Percentiles rank a stretch among this genome's conserved stretches.
Evolutionary conservation across 2,113 vertebrate genomes (phyloP).

Genomic region (Colaptes auratus): DNA sequence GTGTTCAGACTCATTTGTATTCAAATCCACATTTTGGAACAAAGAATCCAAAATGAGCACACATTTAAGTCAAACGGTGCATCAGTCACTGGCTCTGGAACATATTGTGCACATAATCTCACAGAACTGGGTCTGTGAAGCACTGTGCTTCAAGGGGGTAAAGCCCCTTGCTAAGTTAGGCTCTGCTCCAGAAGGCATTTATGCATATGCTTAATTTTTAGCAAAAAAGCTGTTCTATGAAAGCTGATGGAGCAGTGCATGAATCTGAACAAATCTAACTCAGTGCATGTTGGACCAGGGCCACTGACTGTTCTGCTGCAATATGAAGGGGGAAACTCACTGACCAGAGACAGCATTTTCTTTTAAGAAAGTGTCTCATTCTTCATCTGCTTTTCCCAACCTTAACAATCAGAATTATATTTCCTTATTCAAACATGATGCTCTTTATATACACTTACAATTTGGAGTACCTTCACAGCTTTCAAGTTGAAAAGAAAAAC

Average conservation of each 20-base stretch:
- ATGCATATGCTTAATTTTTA: constrained; percentile 17
- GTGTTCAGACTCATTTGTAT: constrained; percentile 35
- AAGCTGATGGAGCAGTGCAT: not conserved
- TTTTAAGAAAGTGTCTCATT: not conserved
- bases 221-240: not conserved
- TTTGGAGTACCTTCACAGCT: not conserved
- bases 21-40: constrained; percentile 56
- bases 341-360: not conserved
- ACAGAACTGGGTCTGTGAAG: not conserved
- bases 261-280: not conserved
- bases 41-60: constrained; percentile 25
- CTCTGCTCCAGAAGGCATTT: constrained; percentile 19
- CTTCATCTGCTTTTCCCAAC: not conserved
- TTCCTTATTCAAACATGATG: not conserved
- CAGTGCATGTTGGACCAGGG: not conserved
- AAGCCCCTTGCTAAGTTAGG: constrained; percentile 28
- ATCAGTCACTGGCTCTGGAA: constrained; percentile 17
- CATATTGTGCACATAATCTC: not conserved
- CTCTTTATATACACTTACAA: not conserved
- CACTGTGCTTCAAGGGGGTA: constrained; percentile 3
- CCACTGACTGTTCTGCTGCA: not conserved
- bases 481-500: not conserved
- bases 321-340: not conserved
- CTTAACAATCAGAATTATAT: not conserved
- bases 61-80: not conserved